Evolutionary conservation across 2,888 invertebrate species (phyloP).

Genomic region (Halocaridina rubra): DNA sequence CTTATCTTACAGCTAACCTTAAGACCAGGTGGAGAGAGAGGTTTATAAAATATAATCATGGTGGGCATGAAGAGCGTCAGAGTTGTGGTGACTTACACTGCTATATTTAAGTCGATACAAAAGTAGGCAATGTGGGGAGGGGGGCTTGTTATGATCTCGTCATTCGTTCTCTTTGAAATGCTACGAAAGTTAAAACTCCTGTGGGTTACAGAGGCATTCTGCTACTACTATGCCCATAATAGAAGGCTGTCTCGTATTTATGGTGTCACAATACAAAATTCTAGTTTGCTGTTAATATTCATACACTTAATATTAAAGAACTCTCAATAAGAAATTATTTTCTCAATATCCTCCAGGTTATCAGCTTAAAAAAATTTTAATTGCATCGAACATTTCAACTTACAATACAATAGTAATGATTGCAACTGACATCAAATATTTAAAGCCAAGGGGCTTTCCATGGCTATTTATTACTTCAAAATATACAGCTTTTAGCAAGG

Average conservation of each 20-base stretch:
- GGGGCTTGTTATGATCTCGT: neutral
- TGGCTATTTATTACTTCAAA: no score
- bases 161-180: slow-evolving; percentile 22
- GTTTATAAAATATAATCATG: slow-evolving; percentile 48
- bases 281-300: no score
- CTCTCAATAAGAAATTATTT: no score
- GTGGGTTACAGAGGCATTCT: slow-evolving; percentile 54
- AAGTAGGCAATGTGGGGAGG: slow-evolving; percentile 47
- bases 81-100: slow-evolving; percentile 53
- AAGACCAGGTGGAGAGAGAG: slow-evolving; percentile 55
- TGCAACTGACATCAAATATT: no score
- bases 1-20: slow-evolving; percentile 59
- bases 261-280: neutral
- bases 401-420: no score
- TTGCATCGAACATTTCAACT: no score
- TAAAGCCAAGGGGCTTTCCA: no score
- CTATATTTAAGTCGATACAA: slow-evolving; percentile 40
- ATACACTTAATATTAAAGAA: no score
- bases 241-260: slow-evolving; percentile 39
- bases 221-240: slow-evolving; percentile 51
- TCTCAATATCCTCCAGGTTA: no score
- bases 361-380: no score
- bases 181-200: slow-evolving; percentile 53
- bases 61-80: slow-evolving; percentile 41
- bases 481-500: no score